Evolutionary conservation across 2,888 invertebrate species (phyloP).

Genomic region (Sinodicranocentrus sp.): DNA sequence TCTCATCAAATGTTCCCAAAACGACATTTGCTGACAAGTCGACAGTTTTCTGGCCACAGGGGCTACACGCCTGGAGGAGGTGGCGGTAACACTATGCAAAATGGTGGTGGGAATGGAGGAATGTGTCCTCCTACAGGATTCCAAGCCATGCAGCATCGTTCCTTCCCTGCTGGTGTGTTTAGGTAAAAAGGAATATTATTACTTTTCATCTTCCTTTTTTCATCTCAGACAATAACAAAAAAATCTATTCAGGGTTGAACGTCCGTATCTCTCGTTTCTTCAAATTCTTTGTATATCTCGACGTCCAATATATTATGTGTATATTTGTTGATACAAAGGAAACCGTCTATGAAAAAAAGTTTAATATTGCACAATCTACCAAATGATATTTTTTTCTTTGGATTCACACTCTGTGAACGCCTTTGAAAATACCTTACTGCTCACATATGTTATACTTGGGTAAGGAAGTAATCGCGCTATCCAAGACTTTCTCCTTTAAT

Average conservation of each 20-base stretch:
- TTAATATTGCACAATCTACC: no score
- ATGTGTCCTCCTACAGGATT: slow-evolving; percentile 61
- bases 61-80: slow-evolving; percentile 39
- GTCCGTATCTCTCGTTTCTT: slow-evolving; percentile 60
- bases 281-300: no score
- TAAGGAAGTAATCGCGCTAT: slow-evolving; percentile 8
- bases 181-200: slow-evolving; percentile 67
- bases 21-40: slow-evolving; percentile 73
- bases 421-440: no score
- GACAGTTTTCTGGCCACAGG: slow-evolving; percentile 71
- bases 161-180: slow-evolving; percentile 74
- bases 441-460: not conserved
- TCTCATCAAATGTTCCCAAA: slow-evolving; percentile 77
- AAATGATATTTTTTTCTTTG: no score
- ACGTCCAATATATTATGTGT: no score
- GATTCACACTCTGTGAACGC: no score
- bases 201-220: slow-evolving; percentile 20
- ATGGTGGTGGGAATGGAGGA: slow-evolving; percentile 21
- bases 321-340: no score
- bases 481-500: slow-evolving; percentile 42
- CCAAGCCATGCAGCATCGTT: slow-evolving; percentile 71
- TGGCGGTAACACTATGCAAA: slow-evolving; percentile 51
- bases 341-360: no score
- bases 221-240: slow-evolving; percentile 26
- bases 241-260: slow-evolving; percentile 18